Evolutionary conservation across 2,888 invertebrate genomes (phyloP).

Genomic region (Blastobasis adustella): DNA sequence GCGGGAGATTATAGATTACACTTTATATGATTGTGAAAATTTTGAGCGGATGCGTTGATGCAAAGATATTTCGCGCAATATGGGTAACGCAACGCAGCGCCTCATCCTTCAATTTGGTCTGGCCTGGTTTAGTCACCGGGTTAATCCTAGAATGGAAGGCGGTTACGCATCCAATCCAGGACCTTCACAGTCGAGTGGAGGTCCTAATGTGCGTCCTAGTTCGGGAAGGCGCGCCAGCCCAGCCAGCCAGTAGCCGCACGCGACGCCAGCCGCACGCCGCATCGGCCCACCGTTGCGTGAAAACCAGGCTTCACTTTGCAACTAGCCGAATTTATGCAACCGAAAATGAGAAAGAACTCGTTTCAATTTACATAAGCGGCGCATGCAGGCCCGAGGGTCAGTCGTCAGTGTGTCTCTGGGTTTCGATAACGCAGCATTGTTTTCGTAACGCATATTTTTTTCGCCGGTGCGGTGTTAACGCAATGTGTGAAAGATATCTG

Average conservation of each 20-base stretch:
- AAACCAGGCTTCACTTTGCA: conserved; percentile 58
- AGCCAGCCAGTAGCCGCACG: not conserved
- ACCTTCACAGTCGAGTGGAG: conserved; percentile 10
- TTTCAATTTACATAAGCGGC: conserved; percentile 55
- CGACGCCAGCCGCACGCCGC: conserved; percentile 34
- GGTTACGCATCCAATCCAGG: not conserved
- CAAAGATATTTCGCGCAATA: too few species aligned
- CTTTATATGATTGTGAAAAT: too few species aligned
- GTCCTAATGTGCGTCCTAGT: conserved; percentile 5
- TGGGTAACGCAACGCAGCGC: too few species aligned
- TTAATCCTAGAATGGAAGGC: too few species aligned
- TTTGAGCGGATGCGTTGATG: too few species aligned
- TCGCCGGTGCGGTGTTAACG: conserved; percentile 18
- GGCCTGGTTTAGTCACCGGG: too few species aligned
- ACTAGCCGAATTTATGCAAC: conserved; percentile 61
- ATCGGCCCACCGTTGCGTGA: conserved; percentile 61
- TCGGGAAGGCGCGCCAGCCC: not conserved
- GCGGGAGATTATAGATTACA: too few species aligned
- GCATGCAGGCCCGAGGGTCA: conserved; percentile 39
- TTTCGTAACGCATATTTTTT: conserved; percentile 12
- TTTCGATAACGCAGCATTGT: conserved; percentile 29
- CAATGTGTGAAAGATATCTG: conserved; percentile 55
- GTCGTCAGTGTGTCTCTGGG: conserved; percentile 38
- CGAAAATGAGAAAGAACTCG: conserved; percentile 62
- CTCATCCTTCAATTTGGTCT: too few species aligned